Conservation (phyloP, 2,797 vertebrate species). For the Prionace glauca region DNA sequence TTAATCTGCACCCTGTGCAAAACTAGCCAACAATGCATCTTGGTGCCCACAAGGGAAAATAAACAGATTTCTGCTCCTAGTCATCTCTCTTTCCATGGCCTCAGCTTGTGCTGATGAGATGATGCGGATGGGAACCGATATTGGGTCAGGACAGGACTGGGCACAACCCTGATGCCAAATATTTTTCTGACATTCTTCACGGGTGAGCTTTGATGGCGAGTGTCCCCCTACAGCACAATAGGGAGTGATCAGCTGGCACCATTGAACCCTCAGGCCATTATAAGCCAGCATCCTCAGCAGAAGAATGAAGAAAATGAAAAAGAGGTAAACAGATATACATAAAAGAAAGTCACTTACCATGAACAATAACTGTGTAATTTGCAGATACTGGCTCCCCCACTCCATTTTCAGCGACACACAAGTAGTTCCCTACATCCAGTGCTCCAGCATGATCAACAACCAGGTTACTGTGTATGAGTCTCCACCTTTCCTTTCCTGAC, state of each 20-base stretch:
- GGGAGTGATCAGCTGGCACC: background rate
- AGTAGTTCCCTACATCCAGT: conserved; percentile 70
- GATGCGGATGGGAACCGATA: background rate
- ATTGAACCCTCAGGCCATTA: background rate
- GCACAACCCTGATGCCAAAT: background rate
- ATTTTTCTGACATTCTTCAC: background rate
- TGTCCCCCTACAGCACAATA: background rate
- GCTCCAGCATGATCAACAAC: conserved; percentile 52
- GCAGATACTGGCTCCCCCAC: conserved; percentile 52
- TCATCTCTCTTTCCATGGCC: background rate
- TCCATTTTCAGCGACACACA: conserved; percentile 62
- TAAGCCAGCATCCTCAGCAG: background rate
- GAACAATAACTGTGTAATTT: conserved; percentile 74
- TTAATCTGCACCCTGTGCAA: background rate
- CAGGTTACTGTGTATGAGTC: conserved; percentile 66
- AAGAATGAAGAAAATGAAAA: background rate
- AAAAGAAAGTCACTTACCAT: conserved; percentile 63
- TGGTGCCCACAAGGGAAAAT: background rate
- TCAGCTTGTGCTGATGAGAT: background rate
- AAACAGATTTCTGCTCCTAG: background rate
- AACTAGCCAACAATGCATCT: background rate
- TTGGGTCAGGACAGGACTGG: background rate
- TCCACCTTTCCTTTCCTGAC: conserved; percentile 48
- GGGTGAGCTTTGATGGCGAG: too few species aligned
- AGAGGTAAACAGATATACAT: background rate